Evolutionary conservation across 1,140 invertebrate genomes (phyloP), one percentile per base, ranked within the genome.

Genomic region (Zaprionus capensis): DNA sequence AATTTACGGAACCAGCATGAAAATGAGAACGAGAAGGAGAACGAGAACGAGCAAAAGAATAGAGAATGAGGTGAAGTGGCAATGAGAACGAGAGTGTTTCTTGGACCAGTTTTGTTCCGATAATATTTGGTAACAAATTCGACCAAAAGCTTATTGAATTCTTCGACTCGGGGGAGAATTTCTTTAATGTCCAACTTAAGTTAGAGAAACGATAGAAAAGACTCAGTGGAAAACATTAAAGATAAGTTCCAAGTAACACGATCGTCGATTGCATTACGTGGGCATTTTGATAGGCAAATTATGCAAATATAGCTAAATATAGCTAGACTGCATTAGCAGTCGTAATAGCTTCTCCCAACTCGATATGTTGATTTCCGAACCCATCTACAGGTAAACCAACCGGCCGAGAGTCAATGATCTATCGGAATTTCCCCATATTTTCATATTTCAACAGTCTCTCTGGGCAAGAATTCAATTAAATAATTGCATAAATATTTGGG

Each of bases 11-110:
- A 59, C 31, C 9, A 59, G 41, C 56, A 55, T 44, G 56, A 31
- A 72, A 79, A 82, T 82, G 66, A 62, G 77, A 63, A 65, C 55
- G 44, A 63, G 81, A 66, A 73, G 62, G 66, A 74, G 49, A 5
- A 5, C 24, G 4, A 71, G 65, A 74, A 61, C 58, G 62, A 38
- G 26, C 9, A 31, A 28, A 63, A 58, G 61, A 68, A 51, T 38
- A 4, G 49, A 64, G n/a, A 44, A 9, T 9, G 41, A 44, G 41
- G n/a, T 44, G n/a, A 72, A 82, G 79, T 79, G 66, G 66, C 72
- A 63, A 65, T 55, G 49, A 63, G 51, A 66, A 75, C 65, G 46
- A 53, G 71, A 20, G 28, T 71, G 62, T 41, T 53, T 17, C 5
- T 41, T 28, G 36, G 61, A 71, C 68, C 53, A 38, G 71, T 70